A percentile compares a stretch with the other conserved stretches of the same genome.
phyloP scores from a whole-genome alignment of 2,797 vertebrate species.

The Manis crassicaudata region DNA sequence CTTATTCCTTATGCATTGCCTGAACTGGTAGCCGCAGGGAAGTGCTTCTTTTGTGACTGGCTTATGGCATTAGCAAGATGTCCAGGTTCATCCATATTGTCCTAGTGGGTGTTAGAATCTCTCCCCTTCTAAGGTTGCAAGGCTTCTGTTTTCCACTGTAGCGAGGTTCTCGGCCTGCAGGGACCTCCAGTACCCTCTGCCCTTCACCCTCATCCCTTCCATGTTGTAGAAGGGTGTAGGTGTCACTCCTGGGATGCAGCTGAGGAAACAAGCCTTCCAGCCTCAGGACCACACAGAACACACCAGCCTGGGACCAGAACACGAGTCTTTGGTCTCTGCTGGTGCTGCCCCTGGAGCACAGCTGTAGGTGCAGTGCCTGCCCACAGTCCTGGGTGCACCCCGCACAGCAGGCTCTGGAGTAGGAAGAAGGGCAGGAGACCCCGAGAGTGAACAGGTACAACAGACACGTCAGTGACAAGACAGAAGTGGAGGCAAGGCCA shows the following conservation, averaged over 20 bases:
- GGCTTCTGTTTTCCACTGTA: not conserved
- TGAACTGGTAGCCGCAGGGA: no score
- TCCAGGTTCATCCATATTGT: not conserved
- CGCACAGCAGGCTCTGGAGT: not conserved
- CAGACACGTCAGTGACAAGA: not conserved
- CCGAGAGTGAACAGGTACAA: not conserved
- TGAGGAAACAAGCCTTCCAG: not conserved
- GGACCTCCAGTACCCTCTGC: not conserved
- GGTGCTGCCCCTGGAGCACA: not conserved
- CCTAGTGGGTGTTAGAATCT: no score
- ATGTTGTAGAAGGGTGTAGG: not conserved
- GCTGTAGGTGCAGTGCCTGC: not conserved
- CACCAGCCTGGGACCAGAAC: not conserved
- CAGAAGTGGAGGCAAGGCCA: not conserved
- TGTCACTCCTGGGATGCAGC: not conserved
- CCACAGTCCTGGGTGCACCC: not conserved
- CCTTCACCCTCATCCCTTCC: not conserved
- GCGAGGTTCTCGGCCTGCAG: not conserved
- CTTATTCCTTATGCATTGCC: not conserved
- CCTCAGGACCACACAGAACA: slow-evolving; percentile 21
- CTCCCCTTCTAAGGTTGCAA: not conserved
- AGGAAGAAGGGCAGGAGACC: not conserved
- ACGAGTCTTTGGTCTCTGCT: not conserved
- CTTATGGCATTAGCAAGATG: not conserved
- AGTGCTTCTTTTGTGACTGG: not conserved